phyloP scores from a whole-genome alignment of 2,888 invertebrate genomes.

The Glyphotaelius pellucidus region DNA sequence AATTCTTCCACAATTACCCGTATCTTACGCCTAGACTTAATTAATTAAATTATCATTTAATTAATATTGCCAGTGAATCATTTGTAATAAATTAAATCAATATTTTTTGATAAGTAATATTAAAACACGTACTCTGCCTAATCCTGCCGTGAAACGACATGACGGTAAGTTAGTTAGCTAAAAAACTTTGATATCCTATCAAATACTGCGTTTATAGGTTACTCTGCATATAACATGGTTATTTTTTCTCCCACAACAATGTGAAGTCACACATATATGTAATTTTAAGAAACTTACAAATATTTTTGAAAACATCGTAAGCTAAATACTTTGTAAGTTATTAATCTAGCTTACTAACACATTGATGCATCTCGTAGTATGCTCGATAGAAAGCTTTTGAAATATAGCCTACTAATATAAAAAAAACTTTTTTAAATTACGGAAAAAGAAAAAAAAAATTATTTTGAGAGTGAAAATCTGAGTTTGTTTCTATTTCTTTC shows the following conservation, averaged over 20 bases:
- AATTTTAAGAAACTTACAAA: not conserved
- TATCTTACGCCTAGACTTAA: not conserved
- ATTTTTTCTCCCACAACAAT: not conserved
- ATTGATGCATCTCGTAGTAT: not conserved
- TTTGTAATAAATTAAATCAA: not conserved
- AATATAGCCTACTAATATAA: not conserved
- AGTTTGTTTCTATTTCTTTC: not conserved
- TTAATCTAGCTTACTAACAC: not conserved
- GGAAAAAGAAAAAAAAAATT: no score
- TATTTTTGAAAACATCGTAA: not conserved
- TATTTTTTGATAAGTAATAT: not conserved
- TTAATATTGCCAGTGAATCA: not conserved
- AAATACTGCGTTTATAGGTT: not conserved
- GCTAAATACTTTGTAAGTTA: not conserved
- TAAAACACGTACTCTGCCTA: not conserved
- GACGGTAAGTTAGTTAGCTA: no score
- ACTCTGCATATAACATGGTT: not conserved
- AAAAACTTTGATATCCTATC: not conserved
- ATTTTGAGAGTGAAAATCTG: not conserved
- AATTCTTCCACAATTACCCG: not conserved
- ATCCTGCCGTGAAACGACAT: no score
- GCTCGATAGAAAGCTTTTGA: not conserved
- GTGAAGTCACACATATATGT: not conserved
- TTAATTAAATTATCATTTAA: not conserved
- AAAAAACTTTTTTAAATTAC: no score